A percentile compares a stretch with the other conserved stretches of the same genome.
These are phyloP conservation scores for Eumerus sabulonum DNA, from an alignment of 2,888 invertebrate genomes.

Conservation along the genomic window DNA sequence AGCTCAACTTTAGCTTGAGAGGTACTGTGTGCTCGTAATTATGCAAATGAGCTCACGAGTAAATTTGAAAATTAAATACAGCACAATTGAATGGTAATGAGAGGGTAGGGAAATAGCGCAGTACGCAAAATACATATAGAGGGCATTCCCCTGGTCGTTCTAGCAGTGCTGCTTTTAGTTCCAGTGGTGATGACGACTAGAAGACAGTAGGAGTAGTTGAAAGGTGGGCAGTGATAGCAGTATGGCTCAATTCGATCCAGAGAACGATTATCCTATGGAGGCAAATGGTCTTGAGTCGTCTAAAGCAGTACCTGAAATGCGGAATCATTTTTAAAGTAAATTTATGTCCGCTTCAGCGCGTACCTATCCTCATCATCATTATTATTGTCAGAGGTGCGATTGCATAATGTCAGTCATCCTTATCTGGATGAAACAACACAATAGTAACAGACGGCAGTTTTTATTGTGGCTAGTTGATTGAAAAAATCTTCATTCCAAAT, in stretches of 20 bases:
- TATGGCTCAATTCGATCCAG: conserved; percentile 49
- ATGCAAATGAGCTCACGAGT: conserved; percentile 54
- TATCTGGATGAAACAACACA: too few relatives aligned
- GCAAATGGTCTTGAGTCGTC: conserved; percentile 13
- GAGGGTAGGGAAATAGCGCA: not conserved
- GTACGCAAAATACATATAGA: too few relatives aligned
- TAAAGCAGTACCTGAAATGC: not conserved
- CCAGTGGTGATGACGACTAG: conserved; percentile 14
- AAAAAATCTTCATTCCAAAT: too few relatives aligned
- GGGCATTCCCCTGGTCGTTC: too few relatives aligned
- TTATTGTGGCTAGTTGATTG: not conserved
- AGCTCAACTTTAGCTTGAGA: not conserved
- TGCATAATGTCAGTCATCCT: conserved; percentile 18
- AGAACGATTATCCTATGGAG: too few relatives aligned
- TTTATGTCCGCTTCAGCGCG: conserved; percentile 47
- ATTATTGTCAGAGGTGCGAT: conserved; percentile 6
- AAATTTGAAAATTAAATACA: conserved; percentile 58
- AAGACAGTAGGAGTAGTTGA: conserved; percentile 12
- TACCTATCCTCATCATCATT: not conserved
- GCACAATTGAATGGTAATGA: conserved; percentile 4
- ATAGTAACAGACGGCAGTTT: too few relatives aligned
- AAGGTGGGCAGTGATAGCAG: too few relatives aligned
- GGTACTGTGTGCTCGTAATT: not conserved
- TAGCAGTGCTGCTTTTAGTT: conserved; percentile 19
- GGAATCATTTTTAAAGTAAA: conserved; percentile 41